Conservation (phyloP, 2,888 invertebrate species). For the Eutolmus rufibarbis region DNA sequence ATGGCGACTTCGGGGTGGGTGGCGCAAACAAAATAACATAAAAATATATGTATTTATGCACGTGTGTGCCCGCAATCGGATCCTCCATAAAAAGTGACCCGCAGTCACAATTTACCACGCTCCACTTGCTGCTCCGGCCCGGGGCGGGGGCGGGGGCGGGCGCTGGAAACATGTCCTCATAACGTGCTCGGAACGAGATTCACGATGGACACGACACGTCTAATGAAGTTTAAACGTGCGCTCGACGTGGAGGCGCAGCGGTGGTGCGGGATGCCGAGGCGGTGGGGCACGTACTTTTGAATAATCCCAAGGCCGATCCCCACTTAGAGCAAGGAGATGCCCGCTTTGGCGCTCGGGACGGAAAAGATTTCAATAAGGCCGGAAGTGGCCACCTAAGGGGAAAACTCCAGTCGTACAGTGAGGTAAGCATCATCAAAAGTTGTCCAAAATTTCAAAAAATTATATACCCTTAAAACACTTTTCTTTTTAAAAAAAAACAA, state of each 20-base stretch:
- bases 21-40: background rate
- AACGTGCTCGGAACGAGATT: background rate
- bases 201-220: background rate
- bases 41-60: background rate
- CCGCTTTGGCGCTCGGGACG: background rate
- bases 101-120: background rate
- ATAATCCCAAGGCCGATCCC: background rate
- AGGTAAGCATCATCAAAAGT: background rate
- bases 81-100: background rate
- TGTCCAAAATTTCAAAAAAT: background rate
- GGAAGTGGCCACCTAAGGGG: background rate
- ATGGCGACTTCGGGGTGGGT: background rate
- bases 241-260: background rate
- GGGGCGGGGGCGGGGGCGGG: background rate
- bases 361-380: background rate
- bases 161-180: background rate
- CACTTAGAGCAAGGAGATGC: background rate
- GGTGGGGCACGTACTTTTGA: background rate
- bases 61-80: background rate
- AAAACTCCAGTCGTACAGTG: background rate
- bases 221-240: slow-evolving; percentile 9
- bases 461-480: background rate
- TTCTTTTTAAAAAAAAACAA: no score
- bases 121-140: background rate
- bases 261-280: background rate